Percentiles rank a stretch among this genome's conserved stretches.
Evolutionary conservation across 2,888 invertebrate genomes (phyloP).

Genomic region (Tanytarsus gracilentus): DNA sequence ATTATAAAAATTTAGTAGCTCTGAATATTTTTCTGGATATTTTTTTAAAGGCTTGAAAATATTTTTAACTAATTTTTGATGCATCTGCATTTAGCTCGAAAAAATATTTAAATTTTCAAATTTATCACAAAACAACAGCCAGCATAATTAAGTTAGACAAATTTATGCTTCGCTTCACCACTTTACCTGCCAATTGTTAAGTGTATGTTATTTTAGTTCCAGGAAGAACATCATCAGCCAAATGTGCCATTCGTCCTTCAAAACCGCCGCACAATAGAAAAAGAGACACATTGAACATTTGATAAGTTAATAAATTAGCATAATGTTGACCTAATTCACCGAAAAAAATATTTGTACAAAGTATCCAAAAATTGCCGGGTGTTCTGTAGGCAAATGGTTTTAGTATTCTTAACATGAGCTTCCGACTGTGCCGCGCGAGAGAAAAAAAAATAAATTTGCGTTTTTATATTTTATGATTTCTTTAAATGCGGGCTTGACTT

Average conservation of each 20-base stretch:
- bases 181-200: neutral
- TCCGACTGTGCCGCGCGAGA: no score
- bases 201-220: neutral
- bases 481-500: constrained; percentile 24
- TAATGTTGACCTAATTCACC: constrained; percentile 28
- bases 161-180: neutral
- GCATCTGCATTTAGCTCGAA: no score
- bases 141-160: no score
- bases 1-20: no score
- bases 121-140: no score
- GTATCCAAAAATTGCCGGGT: no score
- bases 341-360: neutral
- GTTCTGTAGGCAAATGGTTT: no score
- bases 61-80: no score
- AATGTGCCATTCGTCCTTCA: constrained; percentile 19
- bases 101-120: no score
- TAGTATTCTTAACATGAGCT: no score
- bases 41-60: no score
- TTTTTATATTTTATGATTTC: neutral
- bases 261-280: neutral
- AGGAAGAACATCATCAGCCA: constrained; percentile 2
- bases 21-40: no score
- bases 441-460: neutral
- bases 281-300: neutral
- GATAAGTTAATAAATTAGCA: constrained; percentile 24